Base-by-base conservation (phyloP, 2,113 vertebrate genomes). In the Arothron firmamentum region DNA sequence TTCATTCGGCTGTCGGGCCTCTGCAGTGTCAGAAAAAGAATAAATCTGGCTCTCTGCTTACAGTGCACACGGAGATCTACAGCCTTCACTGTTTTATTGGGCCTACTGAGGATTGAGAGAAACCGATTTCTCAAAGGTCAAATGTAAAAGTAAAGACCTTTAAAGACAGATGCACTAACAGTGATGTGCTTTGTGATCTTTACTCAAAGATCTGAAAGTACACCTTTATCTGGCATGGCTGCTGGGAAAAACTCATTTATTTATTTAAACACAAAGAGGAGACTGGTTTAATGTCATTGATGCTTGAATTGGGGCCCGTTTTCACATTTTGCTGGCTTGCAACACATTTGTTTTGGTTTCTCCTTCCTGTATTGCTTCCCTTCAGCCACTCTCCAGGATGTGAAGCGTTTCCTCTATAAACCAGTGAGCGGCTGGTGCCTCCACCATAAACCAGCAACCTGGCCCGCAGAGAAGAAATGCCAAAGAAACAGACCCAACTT, bases 321-420 rank as follows among this genome's bases (percentile, higher is more conserved):
- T 19, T 17, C 17, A 4, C 31, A n/a, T 51, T 19, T 19, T 50
- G 48, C 53, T 6, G 9, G 5, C 31, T 61, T 18, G 8, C 34
- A 17, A 2, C 16, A 50, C 49, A 4, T 70, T 67, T 77, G 63
- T 80, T 78, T 64, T 64, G 10, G 15, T 81, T 78, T 79, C 45
- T 53, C 20, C 58, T 81, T 80, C 70, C 75, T 74, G 65, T 56
- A 80, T 81, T 77, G 52, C 74, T 74, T 81, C 78, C 72, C 6
- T 47, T 47, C 2, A 17, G 3, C 19, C 50, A 38, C 43, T 46
- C 10, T 18, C 59, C 69, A 76, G 76, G 72, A 73, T 65, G 67
- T 75, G 52, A 46, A 75, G 68, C 66, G 74, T 74, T 85, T 86
- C 78, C 70, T 70, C 49, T 67, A 49, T 41, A 65, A 78, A 58